A percentile compares a stretch with the other conserved stretches of the same genome.
Evolutionary conservation across 2,888 invertebrate genomes (phyloP).

Genomic region (Neria commutata): DNA sequence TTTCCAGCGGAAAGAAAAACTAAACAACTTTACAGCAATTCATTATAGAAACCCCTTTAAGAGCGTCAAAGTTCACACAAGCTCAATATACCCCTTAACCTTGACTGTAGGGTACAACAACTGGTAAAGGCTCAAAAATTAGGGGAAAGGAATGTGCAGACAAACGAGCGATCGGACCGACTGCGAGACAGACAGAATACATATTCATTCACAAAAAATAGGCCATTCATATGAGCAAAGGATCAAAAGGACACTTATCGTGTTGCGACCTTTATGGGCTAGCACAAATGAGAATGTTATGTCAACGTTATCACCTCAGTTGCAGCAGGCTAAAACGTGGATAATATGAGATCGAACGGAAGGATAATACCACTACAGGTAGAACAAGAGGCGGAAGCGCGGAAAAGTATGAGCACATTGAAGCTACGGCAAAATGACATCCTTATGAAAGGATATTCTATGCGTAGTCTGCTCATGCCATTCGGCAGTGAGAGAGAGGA

Average conservation of each 20-base stretch:
- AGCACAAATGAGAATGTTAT: slow-evolving; percentile 16
- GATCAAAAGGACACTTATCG: background rate
- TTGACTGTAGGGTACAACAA: no score
- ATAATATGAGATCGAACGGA: background rate
- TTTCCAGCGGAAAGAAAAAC: no score
- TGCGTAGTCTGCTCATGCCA: no score
- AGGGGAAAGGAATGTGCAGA: background rate
- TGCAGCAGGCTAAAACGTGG: slow-evolving; percentile 33
- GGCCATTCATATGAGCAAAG: slow-evolving; percentile 24
- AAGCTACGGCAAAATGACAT: no score
- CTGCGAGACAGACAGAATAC: no score
- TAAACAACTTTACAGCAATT: no score
- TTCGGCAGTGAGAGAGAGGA: no score
- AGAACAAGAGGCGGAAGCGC: background rate
- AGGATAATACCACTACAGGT: background rate
- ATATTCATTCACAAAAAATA: slow-evolving; percentile 14
- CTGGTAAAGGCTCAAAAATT: background rate
- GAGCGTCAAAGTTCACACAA: no score
- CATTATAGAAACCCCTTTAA: no score
- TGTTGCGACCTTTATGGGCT: slow-evolving; percentile 3
- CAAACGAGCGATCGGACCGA: no score
- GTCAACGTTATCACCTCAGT: slow-evolving; percentile 36
- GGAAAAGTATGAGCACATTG: background rate
- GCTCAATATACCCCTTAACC: no score
- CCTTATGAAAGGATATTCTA: no score